These are phyloP conservation scores for Rhabdophis nuchalis DNA, from an alignment of 2,797 vertebrate species.

Conservation along the genomic window DNA sequence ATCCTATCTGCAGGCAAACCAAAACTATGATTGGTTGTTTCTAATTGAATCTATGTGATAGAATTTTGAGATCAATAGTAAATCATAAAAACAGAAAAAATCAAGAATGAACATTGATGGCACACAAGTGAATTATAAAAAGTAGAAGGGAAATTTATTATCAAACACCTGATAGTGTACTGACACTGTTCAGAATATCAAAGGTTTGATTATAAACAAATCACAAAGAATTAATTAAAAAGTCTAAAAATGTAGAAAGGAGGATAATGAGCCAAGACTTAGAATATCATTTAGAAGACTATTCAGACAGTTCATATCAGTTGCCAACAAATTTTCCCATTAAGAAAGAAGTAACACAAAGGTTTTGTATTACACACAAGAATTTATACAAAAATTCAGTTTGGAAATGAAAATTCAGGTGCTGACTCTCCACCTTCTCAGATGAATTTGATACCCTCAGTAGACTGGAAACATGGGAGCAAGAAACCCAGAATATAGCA, in stretches of 20 bases:
- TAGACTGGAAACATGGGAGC: not conserved
- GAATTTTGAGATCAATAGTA: not conserved
- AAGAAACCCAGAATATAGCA: not conserved
- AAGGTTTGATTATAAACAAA: not conserved
- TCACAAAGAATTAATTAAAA: not conserved
- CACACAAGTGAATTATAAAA: not conserved
- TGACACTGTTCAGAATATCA: not conserved
- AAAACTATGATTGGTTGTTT: not conserved
- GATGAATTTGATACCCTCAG: not conserved
- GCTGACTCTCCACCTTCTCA: not conserved
- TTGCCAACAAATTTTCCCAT: not conserved
- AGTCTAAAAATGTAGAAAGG: not conserved
- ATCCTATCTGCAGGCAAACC: not conserved
- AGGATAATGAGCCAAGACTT: not conserved
- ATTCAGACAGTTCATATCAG: not conserved
- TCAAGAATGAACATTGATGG: not conserved
- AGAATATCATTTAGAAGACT: not conserved
- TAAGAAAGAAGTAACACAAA: not conserved
- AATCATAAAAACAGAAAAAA: not conserved
- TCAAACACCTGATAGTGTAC: not conserved
- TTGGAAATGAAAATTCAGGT: not conserved
- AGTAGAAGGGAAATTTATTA: not conserved
- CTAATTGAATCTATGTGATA: not conserved
- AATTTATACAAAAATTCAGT: not conserved
- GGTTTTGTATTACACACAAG: not conserved